Evolutionary conservation across 2,113 vertebrate species (phyloP), one percentile per base, ranked within the genome.

Genomic region (Scomber colias): DNA sequence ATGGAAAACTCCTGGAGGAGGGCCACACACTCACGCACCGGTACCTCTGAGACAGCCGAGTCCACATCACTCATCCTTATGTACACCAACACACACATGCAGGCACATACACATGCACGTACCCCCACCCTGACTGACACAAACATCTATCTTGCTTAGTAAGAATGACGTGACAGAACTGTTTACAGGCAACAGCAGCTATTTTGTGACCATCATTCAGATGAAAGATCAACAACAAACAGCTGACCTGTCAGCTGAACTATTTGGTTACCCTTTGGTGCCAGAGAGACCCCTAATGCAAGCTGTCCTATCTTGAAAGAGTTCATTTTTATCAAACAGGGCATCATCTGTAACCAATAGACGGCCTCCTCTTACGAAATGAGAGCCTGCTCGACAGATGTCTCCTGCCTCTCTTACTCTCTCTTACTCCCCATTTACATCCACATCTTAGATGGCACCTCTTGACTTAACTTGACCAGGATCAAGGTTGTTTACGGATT

Each of bases 341-440:
- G 91, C 90, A 93, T 94, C 95, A 95, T 95, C 94, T 95, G 95
- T 80, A 95, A 93, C 91, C 92, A 94, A 94, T 95, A 93, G 87
- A 92, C 77, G 63, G 81, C 73, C 87, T 85, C 71, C 59, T 93
- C 89, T 93, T 91, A 89, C 84, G 74, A 92, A 94, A 95, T 87
- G 87, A 84, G 90, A 93, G 92, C 90, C 92, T 95, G 94, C 87
- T 94, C 85, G 78, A 92, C 94, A 95, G 93, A 95, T 95, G 94
- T 94, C 90, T 94, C 87, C 83, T 87, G 90, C 84, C 89, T 89
- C 87, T 91, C 83, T 85, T 81, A 72, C 85, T 87, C 88, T 88
- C 75, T 82, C 77, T 69, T 82, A 69, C 84, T 89, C 91, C 66
- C 87, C 73, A 77, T 91, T 90, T 90, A 90, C 88, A 81, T 91